phyloP scores from a whole-genome alignment of 2,888 invertebrate species.

The Diabrotica balteata region DNA sequence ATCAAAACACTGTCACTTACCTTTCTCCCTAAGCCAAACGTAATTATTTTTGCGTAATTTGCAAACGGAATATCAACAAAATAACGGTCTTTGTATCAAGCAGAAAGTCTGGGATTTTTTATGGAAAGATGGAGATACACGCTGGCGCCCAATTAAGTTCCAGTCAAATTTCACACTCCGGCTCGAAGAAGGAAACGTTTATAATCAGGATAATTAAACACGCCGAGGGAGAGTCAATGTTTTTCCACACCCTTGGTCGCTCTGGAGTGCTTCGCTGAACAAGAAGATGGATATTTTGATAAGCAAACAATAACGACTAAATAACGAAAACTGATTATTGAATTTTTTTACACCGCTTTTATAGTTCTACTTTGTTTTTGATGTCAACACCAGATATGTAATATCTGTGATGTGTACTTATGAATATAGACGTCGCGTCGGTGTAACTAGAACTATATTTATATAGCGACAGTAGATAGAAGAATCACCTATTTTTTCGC shows the following conservation, averaged over 20 bases:
- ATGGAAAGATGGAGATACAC: background rate
- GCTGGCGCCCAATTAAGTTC: constrained; percentile 4
- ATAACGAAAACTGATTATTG: too few species aligned
- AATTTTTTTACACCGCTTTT: too few species aligned
- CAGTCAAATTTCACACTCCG: constrained; percentile 5
- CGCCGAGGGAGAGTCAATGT: background rate
- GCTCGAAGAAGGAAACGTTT: constrained; percentile 1
- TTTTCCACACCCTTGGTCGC: background rate
- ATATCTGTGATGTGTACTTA: too few species aligned
- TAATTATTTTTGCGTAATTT: constrained; percentile 9
- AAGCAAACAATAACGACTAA: too few species aligned
- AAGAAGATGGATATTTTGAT: too few species aligned
- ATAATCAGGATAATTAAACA: constrained; percentile 3
- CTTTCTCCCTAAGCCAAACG: background rate
- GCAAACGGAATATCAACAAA: constrained; percentile 4
- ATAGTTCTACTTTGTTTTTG: too few species aligned
- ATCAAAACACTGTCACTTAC: constrained; percentile 4
- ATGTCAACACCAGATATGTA: too few species aligned
- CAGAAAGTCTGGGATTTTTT: constrained; percentile 6
- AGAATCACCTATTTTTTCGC: too few species aligned
- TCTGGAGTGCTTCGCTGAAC: too few species aligned
- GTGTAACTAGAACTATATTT: too few species aligned
- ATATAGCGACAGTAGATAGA: too few species aligned
- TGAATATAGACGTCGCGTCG: too few species aligned
- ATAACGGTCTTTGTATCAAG: background rate